These are phyloP conservation scores for Geopemphigus sp. DNA, from an alignment of 1,140 invertebrate genomes.

Conservation along the genomic window DNA sequence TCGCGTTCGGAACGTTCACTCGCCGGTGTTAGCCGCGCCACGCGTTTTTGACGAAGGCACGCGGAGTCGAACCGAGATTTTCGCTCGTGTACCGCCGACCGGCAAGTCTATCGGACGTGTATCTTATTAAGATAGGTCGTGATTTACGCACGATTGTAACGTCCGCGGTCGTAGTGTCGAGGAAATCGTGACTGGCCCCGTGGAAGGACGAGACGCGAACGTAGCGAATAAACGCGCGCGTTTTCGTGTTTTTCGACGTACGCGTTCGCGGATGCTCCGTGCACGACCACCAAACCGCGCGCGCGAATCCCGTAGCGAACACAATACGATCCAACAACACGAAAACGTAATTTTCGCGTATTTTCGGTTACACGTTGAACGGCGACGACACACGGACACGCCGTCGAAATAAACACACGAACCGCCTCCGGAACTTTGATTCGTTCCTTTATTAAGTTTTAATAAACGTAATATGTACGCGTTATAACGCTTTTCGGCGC, in stretches of 20 bases:
- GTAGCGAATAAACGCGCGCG: too few species aligned
- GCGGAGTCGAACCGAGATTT: background rate
- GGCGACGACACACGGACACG: too few species aligned
- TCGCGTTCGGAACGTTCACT: too few species aligned
- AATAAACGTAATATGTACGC: too few species aligned
- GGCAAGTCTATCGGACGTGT: background rate
- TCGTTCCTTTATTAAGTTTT: too few species aligned
- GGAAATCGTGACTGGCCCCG: slow-evolving; percentile 20
- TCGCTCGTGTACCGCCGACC: background rate
- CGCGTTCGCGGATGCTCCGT: background rate
- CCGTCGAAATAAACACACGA: background rate
- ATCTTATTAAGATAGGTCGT: slow-evolving; percentile 4
- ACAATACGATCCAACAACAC: slow-evolving; percentile 1
- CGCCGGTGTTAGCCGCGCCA: too few species aligned
- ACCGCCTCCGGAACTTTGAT: background rate
- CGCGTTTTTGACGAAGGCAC: too few species aligned
- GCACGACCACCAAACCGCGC: background rate
- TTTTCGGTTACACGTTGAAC: background rate
- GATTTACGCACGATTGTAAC: slow-evolving; percentile 13
- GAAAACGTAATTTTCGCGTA: slow-evolving; percentile 8
- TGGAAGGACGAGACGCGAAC: slow-evolving; percentile 25
- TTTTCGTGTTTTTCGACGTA: too few species aligned
- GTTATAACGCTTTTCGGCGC: too few species aligned
- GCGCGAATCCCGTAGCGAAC: background rate
- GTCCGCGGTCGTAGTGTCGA: background rate